Conservation (phyloP, 2,888 invertebrate species). For the Caenorhabditis sulstoni region DNA sequence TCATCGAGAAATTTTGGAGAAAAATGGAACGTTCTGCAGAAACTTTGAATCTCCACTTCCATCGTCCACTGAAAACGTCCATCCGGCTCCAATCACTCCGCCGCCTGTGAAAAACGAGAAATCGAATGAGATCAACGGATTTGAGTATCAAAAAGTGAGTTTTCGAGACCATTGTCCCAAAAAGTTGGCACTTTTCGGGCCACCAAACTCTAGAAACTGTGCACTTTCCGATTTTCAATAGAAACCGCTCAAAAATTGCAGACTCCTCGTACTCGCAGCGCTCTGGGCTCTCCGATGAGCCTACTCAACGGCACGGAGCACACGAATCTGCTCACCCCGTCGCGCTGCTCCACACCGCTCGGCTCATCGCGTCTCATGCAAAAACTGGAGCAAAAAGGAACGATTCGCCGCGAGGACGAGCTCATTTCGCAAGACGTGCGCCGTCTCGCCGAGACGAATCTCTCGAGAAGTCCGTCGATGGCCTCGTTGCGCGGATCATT, state of each 20-base stretch:
- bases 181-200: too few relatives aligned
- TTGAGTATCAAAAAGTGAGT: constrained; percentile 16
- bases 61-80: constrained; percentile 48
- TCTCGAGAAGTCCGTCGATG: constrained; percentile 46
- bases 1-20: background rate
- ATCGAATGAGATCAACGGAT: constrained; percentile 1
- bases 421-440: constrained; percentile 41
- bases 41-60: constrained; percentile 38
- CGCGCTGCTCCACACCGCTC: background rate
- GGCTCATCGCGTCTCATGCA: constrained; percentile 39
- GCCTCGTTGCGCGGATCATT: constrained; percentile 45
- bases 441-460: constrained; percentile 41
- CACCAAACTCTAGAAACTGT: too few relatives aligned
- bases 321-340: background rate
- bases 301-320: constrained; percentile 34
- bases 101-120: constrained; percentile 3
- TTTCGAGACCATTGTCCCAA: background rate
- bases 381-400: constrained; percentile 52
- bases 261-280: constrained; percentile 49
- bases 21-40: constrained; percentile 22
- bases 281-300: constrained; percentile 43
- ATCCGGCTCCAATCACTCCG: constrained; percentile 20
- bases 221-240: background rate
- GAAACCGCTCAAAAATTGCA: constrained; percentile 1
- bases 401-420: constrained; percentile 28